Conservation (phyloP, 2,888 invertebrate species). For the Dryobotodes eremita region DNA sequence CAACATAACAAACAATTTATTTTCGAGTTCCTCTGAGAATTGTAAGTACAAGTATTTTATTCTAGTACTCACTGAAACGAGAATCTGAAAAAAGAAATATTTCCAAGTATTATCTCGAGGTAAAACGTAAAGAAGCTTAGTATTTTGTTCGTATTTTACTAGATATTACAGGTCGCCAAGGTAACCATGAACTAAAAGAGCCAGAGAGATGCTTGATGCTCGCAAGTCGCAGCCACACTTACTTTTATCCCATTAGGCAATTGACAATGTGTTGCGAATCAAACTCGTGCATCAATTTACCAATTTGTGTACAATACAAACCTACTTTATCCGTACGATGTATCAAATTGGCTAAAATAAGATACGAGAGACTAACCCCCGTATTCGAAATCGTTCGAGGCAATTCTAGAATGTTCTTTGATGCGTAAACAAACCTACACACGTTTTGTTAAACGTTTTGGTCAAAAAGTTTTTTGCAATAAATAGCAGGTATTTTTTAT, state of each 20-base stretch:
- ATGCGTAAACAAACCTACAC: not conserved
- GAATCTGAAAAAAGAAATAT: not conserved
- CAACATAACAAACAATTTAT: not conserved
- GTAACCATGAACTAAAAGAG: not conserved
- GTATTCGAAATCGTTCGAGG: not conserved
- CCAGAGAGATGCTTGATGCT: not conserved
- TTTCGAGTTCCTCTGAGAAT: not conserved
- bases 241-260: slow-evolving; percentile 69
- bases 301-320: slow-evolving; percentile 70
- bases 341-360: slow-evolving; percentile 29
- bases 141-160: not conserved
- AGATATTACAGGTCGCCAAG: not conserved
- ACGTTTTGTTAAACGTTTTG: not conserved
- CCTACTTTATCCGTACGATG: slow-evolving; percentile 43
- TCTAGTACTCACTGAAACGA: not conserved
- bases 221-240: not conserved
- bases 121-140: not conserved
- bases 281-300: slow-evolving; percentile 71
- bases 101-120: not conserved
- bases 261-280: slow-evolving; percentile 61
- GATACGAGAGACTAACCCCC: slow-evolving; percentile 1
- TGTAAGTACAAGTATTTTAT: not conserved
- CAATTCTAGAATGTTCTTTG: not conserved
- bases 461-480: not conserved
- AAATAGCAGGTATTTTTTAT: not conserved